Evolutionary conservation across 2,113 vertebrate genomes (phyloP).

Genomic region (Chelonoidis abingdonii): DNA sequence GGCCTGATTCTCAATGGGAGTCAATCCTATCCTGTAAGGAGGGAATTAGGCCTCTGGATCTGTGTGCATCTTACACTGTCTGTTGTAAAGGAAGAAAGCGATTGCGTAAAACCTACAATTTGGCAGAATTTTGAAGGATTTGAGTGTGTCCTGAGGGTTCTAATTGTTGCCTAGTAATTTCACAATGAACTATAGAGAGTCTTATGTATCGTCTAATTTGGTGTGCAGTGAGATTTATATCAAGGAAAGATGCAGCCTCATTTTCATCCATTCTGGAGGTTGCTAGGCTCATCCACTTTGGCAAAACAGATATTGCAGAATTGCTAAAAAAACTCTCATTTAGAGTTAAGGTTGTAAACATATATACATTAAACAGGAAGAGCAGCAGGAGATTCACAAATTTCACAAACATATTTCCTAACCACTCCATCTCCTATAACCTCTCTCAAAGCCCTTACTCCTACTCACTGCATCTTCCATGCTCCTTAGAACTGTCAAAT

Average conservation of each 20-base stretch:
- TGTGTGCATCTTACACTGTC: not conserved
- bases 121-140: constrained; percentile 9
- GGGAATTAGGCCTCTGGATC: not conserved
- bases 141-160: not conserved
- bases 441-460: not conserved
- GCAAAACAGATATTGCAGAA: not conserved
- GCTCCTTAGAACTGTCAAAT: not conserved
- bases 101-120: not conserved
- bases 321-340: not conserved
- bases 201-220: constrained; percentile 29
- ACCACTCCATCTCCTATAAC: not conserved
- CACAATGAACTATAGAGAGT: constrained; percentile 4
- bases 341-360: not conserved
- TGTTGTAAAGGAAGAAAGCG: not conserved
- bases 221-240: constrained; percentile 27
- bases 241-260: not conserved
- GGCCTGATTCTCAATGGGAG: not conserved
- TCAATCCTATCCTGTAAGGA: not conserved
- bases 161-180: constrained; percentile 34
- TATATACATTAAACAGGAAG: not conserved
- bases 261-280: constrained; percentile 16
- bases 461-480: not conserved
- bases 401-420: not conserved
- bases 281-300: not conserved
- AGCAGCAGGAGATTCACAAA: not conserved